A percentile compares a stretch with the other conserved stretches of the same genome.
These are phyloP conservation scores for Calyptomena viridis DNA, from an alignment of 2,113 vertebrate genomes.

Conservation along the genomic window DNA sequence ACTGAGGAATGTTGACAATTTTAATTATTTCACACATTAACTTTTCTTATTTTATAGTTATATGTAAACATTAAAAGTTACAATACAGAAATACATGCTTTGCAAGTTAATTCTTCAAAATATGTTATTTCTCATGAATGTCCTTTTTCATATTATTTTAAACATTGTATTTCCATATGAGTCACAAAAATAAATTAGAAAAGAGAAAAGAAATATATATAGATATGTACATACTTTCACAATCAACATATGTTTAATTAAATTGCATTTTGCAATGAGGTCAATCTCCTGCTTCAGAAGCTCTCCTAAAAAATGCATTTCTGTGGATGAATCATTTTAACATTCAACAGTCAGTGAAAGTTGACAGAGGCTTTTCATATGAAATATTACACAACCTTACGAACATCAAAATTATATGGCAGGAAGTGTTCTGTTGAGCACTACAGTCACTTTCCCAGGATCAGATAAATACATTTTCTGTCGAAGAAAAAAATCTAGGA, in stretches of 20 bases:
- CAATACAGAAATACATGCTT: not conserved
- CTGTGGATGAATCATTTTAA: slow-evolving; percentile 55
- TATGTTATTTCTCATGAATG: not conserved
- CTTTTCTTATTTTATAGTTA: not conserved
- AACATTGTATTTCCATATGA: not conserved
- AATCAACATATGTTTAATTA: slow-evolving; percentile 44
- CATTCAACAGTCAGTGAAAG: slow-evolving; percentile 41
- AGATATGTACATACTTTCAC: not conserved
- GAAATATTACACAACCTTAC: slow-evolving; percentile 55
- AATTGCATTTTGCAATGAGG: slow-evolving; percentile 33
- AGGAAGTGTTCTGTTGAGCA: slow-evolving; percentile 32
- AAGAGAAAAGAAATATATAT: not conserved
- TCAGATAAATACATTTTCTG: slow-evolving; percentile 63
- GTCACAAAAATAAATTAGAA: not conserved
- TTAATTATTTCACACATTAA: not conserved
- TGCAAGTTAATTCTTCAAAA: not conserved
- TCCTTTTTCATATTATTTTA: not conserved
- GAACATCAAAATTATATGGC: slow-evolving; percentile 49
- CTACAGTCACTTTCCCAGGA: slow-evolving; percentile 24
- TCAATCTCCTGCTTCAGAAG: slow-evolving; percentile 29
- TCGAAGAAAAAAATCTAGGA: slow-evolving; percentile 36
- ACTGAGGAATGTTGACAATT: not conserved
- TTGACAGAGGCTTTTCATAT: slow-evolving; percentile 52
- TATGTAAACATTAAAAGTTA: not conserved
- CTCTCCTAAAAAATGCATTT: slow-evolving; percentile 40